Evolutionary conservation across 1,140 invertebrate genomes (phyloP).

Genomic region (Sipha flava): DNA sequence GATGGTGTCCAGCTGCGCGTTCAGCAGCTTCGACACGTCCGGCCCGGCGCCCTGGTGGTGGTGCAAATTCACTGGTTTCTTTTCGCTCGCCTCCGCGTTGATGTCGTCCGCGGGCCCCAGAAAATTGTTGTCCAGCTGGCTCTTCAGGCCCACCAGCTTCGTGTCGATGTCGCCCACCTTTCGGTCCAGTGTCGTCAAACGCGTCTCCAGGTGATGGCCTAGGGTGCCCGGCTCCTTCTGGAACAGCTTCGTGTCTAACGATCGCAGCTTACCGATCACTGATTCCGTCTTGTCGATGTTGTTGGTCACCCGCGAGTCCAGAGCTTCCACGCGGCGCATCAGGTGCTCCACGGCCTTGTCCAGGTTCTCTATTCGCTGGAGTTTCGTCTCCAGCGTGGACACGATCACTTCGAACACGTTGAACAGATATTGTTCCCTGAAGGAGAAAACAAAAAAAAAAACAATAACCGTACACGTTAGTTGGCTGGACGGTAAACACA

Average conservation of each 20-base stretch:
- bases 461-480: not conserved
- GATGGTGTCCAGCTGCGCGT: constrained; percentile 63
- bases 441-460: constrained; percentile 45
- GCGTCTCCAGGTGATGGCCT: constrained; percentile 50
- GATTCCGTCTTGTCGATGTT: constrained; percentile 76
- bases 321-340: constrained; percentile 67
- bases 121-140: constrained; percentile 71
- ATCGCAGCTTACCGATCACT: constrained; percentile 63
- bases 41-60: constrained; percentile 45
- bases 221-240: constrained; percentile 45
- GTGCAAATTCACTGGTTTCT: constrained; percentile 65
- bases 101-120: constrained; percentile 69
- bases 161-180: constrained; percentile 72
- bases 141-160: constrained; percentile 66
- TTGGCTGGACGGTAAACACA: no score
- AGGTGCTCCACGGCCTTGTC: constrained; percentile 77
- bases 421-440: constrained; percentile 78
- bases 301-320: constrained; percentile 69
- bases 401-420: constrained; percentile 81
- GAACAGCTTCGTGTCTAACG: constrained; percentile 62
- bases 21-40: constrained; percentile 68
- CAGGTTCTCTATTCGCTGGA: constrained; percentile 75
- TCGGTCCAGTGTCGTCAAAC: constrained; percentile 59
- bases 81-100: constrained; percentile 74
- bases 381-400: constrained; percentile 73